Conservation (phyloP, 2,888 invertebrate genomes). For the Drosophila borealis region DNA sequence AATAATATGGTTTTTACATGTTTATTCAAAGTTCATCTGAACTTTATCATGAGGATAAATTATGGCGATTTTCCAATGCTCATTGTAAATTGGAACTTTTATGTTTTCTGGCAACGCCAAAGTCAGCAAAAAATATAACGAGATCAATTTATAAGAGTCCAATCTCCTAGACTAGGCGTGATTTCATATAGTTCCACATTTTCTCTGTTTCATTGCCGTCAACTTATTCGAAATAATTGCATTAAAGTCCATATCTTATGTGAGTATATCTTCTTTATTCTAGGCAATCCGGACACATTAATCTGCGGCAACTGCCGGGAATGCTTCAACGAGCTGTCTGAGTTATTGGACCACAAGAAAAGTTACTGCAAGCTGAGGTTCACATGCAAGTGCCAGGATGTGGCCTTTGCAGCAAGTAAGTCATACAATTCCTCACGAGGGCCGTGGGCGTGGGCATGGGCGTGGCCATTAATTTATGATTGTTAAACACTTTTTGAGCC, state of each 20-base stretch:
- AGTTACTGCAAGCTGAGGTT: constrained; percentile 90
- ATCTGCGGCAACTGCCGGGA: constrained; percentile 92
- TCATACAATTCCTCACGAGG: constrained; percentile 11
- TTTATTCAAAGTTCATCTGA: no score
- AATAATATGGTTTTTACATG: no score
- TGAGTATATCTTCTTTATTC: constrained; percentile 61
- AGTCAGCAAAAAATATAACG: background rate
- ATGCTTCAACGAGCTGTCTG: constrained; percentile 90
- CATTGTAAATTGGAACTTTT: background rate
- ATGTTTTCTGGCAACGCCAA: background rate
- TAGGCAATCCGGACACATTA: constrained; percentile 90
- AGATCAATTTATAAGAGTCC: background rate
- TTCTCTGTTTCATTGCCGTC: background rate
- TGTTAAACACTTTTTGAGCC: constrained; percentile 81
- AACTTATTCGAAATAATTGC: constrained; percentile 11
- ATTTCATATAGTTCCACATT: constrained; percentile 4
- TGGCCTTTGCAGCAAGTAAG: constrained; percentile 85
- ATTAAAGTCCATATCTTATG: constrained; percentile 35
- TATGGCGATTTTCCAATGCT: no score
- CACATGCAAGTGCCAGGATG: constrained; percentile 89
- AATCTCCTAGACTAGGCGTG: background rate
- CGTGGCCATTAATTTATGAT: constrained; percentile 83
- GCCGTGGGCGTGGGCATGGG: constrained; percentile 43
- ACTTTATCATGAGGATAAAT: no score
- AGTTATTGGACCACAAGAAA: constrained; percentile 91